phyloP scores from a whole-genome alignment of 2,113 vertebrate species.

The Halichoeres trimaculatus region DNA sequence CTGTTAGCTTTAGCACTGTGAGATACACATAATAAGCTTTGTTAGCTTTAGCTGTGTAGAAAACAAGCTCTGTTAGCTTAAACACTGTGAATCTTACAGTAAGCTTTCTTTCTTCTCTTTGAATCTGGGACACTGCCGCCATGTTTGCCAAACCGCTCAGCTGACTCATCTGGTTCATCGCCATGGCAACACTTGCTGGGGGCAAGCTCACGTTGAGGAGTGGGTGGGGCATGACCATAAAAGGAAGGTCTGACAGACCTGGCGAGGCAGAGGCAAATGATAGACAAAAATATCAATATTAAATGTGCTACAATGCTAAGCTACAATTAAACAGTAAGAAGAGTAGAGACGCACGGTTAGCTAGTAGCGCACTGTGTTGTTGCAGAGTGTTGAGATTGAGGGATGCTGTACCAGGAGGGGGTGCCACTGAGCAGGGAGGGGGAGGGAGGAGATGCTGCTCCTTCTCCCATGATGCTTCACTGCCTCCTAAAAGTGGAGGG shows the following conservation, averaged over 20 bases:
- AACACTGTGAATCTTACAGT: not conserved
- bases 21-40: not conserved
- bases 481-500: constrained; percentile 81
- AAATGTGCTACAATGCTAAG: not conserved
- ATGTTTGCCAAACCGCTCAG: constrained; percentile 92
- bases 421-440: constrained; percentile 79
- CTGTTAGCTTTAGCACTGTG: not conserved
- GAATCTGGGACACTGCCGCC: constrained; percentile 89
- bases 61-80: not conserved
- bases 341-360: constrained; percentile 86
- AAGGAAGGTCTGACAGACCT: constrained; percentile 85
- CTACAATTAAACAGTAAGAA: constrained; percentile 21
- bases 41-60: not conserved
- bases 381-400: constrained; percentile 84
- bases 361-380: constrained; percentile 87
- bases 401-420: constrained; percentile 76
- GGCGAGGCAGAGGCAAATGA: not conserved
- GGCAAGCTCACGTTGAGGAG: constrained; percentile 94
- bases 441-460: constrained; percentile 88
- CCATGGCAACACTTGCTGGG: constrained; percentile 92
- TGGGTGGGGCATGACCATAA: constrained; percentile 96
- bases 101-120: constrained; percentile 89
- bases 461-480: constrained; percentile 92
- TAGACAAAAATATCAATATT: too few relatives aligned
- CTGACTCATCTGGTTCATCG: constrained; percentile 97